phyloP scores from a whole-genome alignment of 2,888 invertebrate species.

The Nephrotoma guestfalica region DNA sequence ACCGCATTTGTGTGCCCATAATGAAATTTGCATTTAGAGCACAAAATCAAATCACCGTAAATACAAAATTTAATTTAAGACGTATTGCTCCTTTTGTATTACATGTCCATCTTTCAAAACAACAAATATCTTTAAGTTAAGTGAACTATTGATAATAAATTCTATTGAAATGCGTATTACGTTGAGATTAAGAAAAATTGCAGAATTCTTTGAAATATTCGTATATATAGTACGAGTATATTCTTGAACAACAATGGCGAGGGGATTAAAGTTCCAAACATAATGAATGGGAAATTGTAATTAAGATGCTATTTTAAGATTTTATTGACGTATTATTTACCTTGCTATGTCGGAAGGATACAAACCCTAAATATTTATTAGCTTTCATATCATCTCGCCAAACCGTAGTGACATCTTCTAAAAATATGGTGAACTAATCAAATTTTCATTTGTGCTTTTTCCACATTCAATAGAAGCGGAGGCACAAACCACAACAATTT shows the following conservation, averaged over 20 bases:
- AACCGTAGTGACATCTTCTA: not conserved
- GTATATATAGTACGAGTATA: not conserved
- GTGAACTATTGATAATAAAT: not conserved
- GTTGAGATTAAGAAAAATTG: not conserved
- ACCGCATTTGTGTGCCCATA: not conserved
- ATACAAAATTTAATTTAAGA: not conserved
- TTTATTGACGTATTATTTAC: not conserved
- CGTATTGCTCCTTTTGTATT: not conserved
- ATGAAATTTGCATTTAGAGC: not conserved
- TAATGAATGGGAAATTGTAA: not conserved
- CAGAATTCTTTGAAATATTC: not conserved
- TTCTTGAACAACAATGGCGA: not conserved
- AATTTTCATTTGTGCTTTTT: not conserved
- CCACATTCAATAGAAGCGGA: not conserved
- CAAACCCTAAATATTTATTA: not conserved
- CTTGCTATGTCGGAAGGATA: not conserved
- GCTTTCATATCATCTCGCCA: not conserved
- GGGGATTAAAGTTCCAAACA: not conserved
- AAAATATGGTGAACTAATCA: not conserved
- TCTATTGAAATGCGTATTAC: not conserved
- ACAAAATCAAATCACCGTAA: not conserved
- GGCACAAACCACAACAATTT: not conserved
- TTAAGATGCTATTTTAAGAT: not conserved
- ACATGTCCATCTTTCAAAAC: not conserved
- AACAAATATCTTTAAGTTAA: not conserved